Percentiles rank a stretch among this genome's conserved stretches.
Evolutionary conservation across 2,888 invertebrate species (phyloP).

Genomic region (Ectemnius cavifrons): DNA sequence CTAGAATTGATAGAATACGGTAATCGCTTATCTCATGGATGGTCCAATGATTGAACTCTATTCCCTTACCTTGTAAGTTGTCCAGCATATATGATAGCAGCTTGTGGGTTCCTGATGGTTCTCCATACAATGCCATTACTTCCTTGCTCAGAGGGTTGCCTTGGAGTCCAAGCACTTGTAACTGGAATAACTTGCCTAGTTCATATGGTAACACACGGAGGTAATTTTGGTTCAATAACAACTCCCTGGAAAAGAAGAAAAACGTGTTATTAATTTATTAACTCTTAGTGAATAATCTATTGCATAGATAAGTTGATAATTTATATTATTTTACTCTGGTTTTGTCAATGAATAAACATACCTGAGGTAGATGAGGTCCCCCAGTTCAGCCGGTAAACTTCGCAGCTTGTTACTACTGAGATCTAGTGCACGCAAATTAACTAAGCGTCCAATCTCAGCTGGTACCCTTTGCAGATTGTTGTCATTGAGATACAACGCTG

Average conservation of each 20-base stretch:
- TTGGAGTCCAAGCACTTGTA: slow-evolving; percentile 93
- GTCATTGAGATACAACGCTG: slow-evolving; percentile 96
- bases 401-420: slow-evolving; percentile 96
- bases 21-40: slow-evolving; percentile 70
- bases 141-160: slow-evolving; percentile 97
- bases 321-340: not conserved
- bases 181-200: slow-evolving; percentile 97
- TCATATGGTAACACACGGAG: slow-evolving; percentile 97
- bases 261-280: slow-evolving; percentile 11
- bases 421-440: slow-evolving; percentile 92
- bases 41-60: not conserved
- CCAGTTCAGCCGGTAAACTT: slow-evolving; percentile 96
- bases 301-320: slow-evolving; percentile 3
- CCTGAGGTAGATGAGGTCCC: slow-evolving; percentile 97
- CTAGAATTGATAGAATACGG: not conserved
- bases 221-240: slow-evolving; percentile 95
- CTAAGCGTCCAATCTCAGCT: slow-evolving; percentile 91
- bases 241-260: slow-evolving; percentile 84
- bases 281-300: not conserved
- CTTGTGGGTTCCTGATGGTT: slow-evolving; percentile 96
- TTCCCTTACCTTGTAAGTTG: slow-evolving; percentile 90
- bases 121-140: slow-evolving; percentile 93
- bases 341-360: slow-evolving; percentile 69
- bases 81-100: slow-evolving; percentile 96
- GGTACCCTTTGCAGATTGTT: slow-evolving; percentile 96